Conservation (phyloP, 2,113 vertebrate genomes). For the Cololabis saira region DNA sequence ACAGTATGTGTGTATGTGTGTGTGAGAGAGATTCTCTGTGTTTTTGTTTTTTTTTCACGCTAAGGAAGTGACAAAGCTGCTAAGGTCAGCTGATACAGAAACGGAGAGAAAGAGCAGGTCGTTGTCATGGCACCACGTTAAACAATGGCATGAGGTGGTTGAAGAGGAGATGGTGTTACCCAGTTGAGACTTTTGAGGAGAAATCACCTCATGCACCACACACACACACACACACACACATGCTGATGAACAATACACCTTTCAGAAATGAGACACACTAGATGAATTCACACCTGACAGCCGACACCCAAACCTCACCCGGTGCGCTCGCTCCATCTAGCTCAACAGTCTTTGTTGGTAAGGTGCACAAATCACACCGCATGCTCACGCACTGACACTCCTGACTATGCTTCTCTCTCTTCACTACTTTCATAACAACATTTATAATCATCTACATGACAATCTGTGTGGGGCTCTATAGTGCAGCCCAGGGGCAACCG, state of each 20-base stretch:
- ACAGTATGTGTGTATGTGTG: conserved; percentile 17
- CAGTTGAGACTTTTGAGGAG: conserved; percentile 37
- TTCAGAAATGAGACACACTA: conserved; percentile 32
- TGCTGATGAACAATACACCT: conserved; percentile 34
- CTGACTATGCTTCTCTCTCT: conserved; percentile 45
- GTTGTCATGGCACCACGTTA: conserved; percentile 68
- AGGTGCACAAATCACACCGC: conserved; percentile 66
- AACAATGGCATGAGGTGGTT: conserved; percentile 61
- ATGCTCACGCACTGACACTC: conserved; percentile 43
- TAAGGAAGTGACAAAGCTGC: conserved; percentile 83
- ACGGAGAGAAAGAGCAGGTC: conserved; percentile 59
- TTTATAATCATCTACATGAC: conserved; percentile 81
- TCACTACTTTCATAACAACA: conserved; percentile 70
- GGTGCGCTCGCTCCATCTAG: conserved; percentile 21
- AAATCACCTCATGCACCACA: conserved; percentile 38
- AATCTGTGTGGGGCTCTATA: conserved; percentile 72
- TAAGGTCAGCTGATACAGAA: conserved; percentile 77
- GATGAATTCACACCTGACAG: conserved; percentile 63
- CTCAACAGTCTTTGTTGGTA: conserved; percentile 49
- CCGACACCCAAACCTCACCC: conserved; percentile 34
- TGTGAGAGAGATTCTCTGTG: conserved; percentile 57
- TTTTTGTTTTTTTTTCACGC: conserved; percentile 62
- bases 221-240: conserved; percentile 19
- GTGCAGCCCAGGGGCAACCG: conserved; percentile 65
- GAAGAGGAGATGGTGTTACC: conserved; percentile 37